These are phyloP conservation scores for Anguilla pacifica DNA, from an alignment of 2,797 vertebrate species.

Conservation along the genomic window DNA sequence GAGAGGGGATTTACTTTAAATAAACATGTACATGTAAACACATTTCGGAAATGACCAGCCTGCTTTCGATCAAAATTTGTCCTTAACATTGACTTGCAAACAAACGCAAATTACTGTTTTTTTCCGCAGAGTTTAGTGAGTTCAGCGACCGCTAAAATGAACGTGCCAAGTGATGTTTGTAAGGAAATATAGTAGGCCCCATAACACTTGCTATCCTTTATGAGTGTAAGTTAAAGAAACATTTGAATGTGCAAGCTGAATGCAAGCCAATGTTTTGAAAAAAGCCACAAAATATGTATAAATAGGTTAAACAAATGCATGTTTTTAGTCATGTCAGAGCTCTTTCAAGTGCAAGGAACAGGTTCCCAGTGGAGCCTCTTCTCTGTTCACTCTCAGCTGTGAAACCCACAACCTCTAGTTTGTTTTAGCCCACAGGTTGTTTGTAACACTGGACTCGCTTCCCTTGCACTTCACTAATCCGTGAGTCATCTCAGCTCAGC, in stretches of 20 bases:
- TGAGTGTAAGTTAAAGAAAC: not conserved
- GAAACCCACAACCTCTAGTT: not conserved
- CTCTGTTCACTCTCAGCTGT: not conserved
- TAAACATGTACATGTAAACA: conserved; percentile 9
- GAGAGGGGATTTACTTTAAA: not conserved
- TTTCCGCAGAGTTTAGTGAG: not conserved
- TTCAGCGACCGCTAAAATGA: not conserved
- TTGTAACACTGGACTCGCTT: not conserved
- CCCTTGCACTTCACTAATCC: not conserved
- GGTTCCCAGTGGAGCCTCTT: not conserved
- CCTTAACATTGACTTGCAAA: not conserved
- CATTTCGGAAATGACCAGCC: not conserved
- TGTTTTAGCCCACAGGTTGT: not conserved
- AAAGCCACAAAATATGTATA: not conserved
- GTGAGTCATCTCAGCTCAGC: not conserved
- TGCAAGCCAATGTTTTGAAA: not conserved
- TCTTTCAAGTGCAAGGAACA: not conserved
- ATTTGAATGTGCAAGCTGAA: not conserved
- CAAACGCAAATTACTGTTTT: not conserved
- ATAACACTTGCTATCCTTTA: not conserved
- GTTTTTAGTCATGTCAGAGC: not conserved
- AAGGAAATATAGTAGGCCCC: not conserved
- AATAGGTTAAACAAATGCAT: not conserved
- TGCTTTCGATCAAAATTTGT: not conserved
- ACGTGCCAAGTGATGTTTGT: not conserved